Base-by-base conservation (phyloP, 2,888 invertebrate species). In the Protodeltote pygarga region DNA sequence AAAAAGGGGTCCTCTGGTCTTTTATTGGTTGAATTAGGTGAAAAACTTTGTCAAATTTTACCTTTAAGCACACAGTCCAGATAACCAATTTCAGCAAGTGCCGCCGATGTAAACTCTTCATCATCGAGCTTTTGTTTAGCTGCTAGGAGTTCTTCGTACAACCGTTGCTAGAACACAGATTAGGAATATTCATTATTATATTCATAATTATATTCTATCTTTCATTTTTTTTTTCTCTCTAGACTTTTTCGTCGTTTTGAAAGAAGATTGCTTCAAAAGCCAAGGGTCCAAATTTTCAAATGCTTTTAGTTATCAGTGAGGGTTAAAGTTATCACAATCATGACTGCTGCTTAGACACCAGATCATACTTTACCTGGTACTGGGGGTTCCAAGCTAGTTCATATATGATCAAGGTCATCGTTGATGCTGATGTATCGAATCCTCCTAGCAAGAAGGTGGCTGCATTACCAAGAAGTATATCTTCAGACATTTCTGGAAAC, bases 21-120 rank as follows among this genome's bases (percentile, higher is more conserved):
- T n/a, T n/a, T n/a, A n/a, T n/a, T n/a, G n/a, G n/a, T n/a, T n/a
- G n/a, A n/a, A n/a, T 3, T 13, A 20, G 17, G 9, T n/a, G 4
- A 27, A 27, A 21, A 1, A 15, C 17, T 28, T 11, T n/a, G n/a
- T n/a, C n/a, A 6, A 17, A 11, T 23, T 23, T 34, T 9, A 66
- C 86, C 86, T 73, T 86, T 83, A 0, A 84, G 66, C 5, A 78
- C 67, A 41, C 65, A 60, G 28, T 77, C 75, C 1, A 84, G 51
- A 25, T 79, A 84, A 0, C 52, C 59, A 0, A 78, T 46, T 10
- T 75, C 59, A 0, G 68, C 47, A 0, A 80, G 52, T 1, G 46
- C 34, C 1, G 32, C 44, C 0, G 65, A 27, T 33, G 75, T 65
- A 0, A 83, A 65, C 0, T 72, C 59, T 0, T 59, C 41, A 1